Evolutionary conservation across 1,140 invertebrate genomes (phyloP), one percentile per base, ranked within the genome.

Genomic region (Caerostris darwini): DNA sequence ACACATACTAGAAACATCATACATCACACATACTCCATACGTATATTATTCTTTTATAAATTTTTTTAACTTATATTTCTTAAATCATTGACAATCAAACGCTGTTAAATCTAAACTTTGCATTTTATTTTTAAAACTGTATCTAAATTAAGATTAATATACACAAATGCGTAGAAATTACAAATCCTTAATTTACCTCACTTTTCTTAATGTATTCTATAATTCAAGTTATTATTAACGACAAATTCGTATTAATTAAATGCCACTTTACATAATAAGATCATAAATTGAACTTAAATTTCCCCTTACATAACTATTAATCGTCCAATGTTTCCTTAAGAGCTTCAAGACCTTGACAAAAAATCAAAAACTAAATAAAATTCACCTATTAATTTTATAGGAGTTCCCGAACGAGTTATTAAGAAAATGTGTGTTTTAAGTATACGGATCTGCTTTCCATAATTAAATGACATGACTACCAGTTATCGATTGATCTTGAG

Each of bases 381-480:
- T 77, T 50, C 34, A 77, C 71, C 71, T 50, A 34, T 34, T 71
- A 85, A 85, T 34, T 85, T 85, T 12, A 64, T 57, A 88, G 86
- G 86, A 34, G 86, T 64, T 88, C 50, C 86, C 58, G 34, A 90
- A 77, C 88, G 12, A 57, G 54, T 77, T 90, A n/a, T 54, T 71
- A 71, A 64, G 67, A 50, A 19, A 77, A 71, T 77, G 88, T 77
- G 57, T 90, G 69, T 50, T 71, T 77, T 54, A 90, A 90, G 10
- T 57, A 59, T 50, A 56, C 54, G 19, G n/a, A n/a, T 77, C 14
- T 56, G 50, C 53, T 88, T 88, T 64, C 61, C 12, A 64, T 61
- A 59, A 87, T 90, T 90, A 71, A 90, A 71, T 54, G 67, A 71
- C 59, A 77, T 64, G 69, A 54, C 64, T 71, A 90, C 69, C 88